Conservation (phyloP, 2,888 invertebrate species). For the Stenotaenia linearis region DNA sequence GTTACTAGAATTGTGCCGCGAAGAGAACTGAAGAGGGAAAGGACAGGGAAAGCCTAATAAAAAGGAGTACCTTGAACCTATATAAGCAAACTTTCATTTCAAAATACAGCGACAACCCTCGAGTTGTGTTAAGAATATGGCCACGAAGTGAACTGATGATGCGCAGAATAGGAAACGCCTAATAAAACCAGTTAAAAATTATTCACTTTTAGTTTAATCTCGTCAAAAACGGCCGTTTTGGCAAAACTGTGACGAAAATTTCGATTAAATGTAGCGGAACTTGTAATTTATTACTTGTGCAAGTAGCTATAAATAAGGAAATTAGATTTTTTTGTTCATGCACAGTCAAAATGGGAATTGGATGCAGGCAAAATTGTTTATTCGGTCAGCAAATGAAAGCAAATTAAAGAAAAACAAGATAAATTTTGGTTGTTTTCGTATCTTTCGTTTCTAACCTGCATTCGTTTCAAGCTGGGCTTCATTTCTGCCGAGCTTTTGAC, state of each 20-base stretch:
- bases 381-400: background rate
- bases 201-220: background rate
- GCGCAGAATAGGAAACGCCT: background rate
- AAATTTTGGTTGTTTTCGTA: background rate
- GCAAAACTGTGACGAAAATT: background rate
- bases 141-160: background rate
- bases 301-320: constrained; percentile 31
- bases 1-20: background rate
- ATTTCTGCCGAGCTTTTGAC: background rate
- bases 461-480: background rate
- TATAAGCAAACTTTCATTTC: background rate
- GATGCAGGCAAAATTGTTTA: background rate
- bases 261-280: background rate
- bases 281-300: background rate
- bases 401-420: background rate
- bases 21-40: background rate
- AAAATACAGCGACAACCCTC: background rate
- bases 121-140: background rate
- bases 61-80: background rate
- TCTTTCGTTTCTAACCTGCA: constrained; percentile 2
- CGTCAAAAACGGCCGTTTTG: too few relatives aligned
- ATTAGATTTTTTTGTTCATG: constrained; percentile 34
- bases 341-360: constrained; percentile 27
- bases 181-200: background rate
- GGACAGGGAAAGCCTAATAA: background rate